A percentile compares a stretch with the other conserved stretches of the same genome.
These are phyloP conservation scores for Abrostola tripartita DNA, from an alignment of 2,888 invertebrate genomes.

Conservation along the genomic window DNA sequence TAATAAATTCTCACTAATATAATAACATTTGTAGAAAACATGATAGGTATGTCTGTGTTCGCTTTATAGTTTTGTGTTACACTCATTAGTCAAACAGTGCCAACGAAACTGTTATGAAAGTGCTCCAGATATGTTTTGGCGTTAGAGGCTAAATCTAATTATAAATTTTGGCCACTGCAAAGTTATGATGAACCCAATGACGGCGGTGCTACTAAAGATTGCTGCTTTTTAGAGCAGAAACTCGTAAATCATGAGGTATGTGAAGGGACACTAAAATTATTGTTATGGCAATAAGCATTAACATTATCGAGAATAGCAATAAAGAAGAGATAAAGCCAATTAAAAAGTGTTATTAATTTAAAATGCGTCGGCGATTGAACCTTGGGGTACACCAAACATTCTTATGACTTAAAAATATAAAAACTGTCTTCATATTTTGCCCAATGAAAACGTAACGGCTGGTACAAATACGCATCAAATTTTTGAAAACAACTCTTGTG, in stretches of 20 bases:
- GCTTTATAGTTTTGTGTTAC: slow-evolving; percentile 57
- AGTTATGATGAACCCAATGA: slow-evolving; percentile 57
- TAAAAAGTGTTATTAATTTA: not conserved
- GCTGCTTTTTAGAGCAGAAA: slow-evolving; percentile 47
- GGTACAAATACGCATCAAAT: slow-evolving; percentile 31
- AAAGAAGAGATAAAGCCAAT: not conserved
- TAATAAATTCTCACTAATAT: slow-evolving; percentile 14
- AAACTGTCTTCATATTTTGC: slow-evolving; percentile 32
- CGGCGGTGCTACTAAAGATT: slow-evolving; percentile 32
- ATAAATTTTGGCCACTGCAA: slow-evolving; percentile 73
- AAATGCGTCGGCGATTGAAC: not conserved
- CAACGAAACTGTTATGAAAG: slow-evolving; percentile 71
- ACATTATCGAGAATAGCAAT: not conserved
- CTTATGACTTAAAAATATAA: slow-evolving; percentile 18
- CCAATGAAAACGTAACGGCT: slow-evolving; percentile 27
- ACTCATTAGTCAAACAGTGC: slow-evolving; percentile 68
- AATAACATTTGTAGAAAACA: slow-evolving; percentile 34
- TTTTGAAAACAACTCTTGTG: slow-evolving; percentile 34
- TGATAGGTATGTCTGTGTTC: slow-evolving; percentile 36
- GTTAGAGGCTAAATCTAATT: slow-evolving; percentile 67
- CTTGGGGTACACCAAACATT: slow-evolving; percentile 28
- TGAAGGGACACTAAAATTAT: slow-evolving; percentile 26
- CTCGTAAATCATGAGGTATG: slow-evolving; percentile 29
- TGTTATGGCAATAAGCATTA: slow-evolving; percentile 14
- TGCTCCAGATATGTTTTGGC: slow-evolving; percentile 74